These are phyloP conservation scores for Gorsachius magnificus DNA, from an alignment of 2,797 vertebrate species.

Conservation along the genomic window DNA sequence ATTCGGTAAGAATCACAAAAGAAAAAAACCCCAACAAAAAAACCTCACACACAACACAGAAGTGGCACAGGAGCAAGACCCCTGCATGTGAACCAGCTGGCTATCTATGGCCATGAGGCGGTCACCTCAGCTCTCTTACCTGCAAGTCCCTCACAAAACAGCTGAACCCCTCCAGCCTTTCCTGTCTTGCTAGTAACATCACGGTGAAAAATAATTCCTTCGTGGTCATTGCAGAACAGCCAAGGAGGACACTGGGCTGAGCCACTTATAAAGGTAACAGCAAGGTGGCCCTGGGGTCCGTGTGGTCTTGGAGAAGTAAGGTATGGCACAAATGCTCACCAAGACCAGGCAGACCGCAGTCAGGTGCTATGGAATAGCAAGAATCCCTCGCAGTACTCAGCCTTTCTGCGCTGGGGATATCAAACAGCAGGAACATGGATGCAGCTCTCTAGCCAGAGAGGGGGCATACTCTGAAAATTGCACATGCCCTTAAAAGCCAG, in stretches of 20 bases:
- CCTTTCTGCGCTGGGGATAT: background rate
- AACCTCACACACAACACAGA: background rate
- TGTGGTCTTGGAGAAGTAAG: background rate
- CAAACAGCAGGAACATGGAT: accelerated
- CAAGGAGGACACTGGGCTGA: background rate
- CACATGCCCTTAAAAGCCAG: background rate
- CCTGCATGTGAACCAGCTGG: background rate
- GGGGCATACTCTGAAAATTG: background rate
- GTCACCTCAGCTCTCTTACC: background rate
- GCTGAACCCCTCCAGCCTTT: background rate
- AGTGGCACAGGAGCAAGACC: background rate
- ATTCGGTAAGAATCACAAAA: background rate
- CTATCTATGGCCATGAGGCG: accelerated
- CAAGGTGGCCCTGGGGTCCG: background rate
- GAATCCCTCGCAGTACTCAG: background rate
- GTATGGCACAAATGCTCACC: background rate
- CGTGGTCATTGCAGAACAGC: background rate
- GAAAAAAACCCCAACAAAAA: too few species aligned
- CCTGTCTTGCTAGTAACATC: background rate
- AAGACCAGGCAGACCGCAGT: background rate
- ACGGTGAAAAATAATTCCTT: background rate
- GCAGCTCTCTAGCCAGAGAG: background rate
- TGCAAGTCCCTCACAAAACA: background rate
- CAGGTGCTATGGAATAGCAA: background rate
- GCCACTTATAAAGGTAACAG: background rate